Evolutionary conservation across 2,888 invertebrate species (phyloP).

Genomic region (Chouioia cunea): DNA sequence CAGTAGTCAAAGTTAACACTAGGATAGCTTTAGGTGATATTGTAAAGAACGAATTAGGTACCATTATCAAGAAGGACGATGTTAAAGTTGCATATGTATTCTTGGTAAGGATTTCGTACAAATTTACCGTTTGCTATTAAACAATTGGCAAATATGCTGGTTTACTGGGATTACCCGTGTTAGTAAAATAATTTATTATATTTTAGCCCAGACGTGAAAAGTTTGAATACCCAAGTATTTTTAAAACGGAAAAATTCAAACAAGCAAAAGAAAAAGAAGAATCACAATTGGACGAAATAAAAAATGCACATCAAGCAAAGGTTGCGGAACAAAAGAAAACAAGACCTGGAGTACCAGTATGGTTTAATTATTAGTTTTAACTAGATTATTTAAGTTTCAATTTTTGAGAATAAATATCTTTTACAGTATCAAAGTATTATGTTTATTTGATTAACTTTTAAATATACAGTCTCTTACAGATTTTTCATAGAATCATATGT

Average conservation of each 20-base stretch:
- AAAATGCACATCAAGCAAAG: conserved; percentile 74
- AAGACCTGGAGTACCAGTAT: conserved; percentile 81
- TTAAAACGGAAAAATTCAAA: conserved; percentile 68
- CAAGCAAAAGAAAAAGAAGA: conserved; percentile 73
- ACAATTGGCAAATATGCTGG: no score
- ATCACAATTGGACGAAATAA: conserved; percentile 75
- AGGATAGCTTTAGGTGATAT: conserved; percentile 80
- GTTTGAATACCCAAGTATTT: conserved; percentile 85
- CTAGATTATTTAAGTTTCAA: conserved; percentile 27
- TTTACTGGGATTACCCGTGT: background rate
- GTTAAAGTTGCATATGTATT: conserved; percentile 83
- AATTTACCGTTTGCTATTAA: no score
- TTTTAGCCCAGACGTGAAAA: conserved; percentile 78
- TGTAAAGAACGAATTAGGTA: conserved; percentile 73
- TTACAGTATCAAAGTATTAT: background rate
- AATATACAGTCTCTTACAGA: no score
- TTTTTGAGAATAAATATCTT: background rate
- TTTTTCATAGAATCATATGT: conserved; percentile 10
- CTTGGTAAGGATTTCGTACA: no score
- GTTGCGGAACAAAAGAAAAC: conserved; percentile 75
- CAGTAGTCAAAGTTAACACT: conserved; percentile 83
- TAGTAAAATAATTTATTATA: conserved; percentile 1
- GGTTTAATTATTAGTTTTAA: conserved; percentile 73
- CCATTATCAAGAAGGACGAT: conserved; percentile 86
- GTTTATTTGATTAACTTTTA: no score